Evolutionary conservation across 2,113 vertebrate species (phyloP).

Genomic region (Nyctereutes procyonoides): DNA sequence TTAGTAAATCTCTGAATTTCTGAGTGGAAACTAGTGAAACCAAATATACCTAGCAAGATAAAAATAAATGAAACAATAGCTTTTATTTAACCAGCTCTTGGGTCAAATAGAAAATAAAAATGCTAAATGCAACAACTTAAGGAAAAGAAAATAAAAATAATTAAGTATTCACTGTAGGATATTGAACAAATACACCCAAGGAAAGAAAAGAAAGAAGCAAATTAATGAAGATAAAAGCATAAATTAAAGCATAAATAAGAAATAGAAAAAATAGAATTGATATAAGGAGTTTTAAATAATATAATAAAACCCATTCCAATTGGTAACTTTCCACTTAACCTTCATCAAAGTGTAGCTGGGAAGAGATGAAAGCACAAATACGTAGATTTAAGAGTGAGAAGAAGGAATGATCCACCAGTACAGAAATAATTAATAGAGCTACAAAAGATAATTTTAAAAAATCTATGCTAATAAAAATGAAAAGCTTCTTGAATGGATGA

Average conservation of each 20-base stretch:
- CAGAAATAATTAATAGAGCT: not conserved
- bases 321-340: not conserved
- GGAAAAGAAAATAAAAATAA: not conserved
- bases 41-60: not conserved
- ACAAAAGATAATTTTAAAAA: not conserved
- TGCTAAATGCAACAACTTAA: not conserved
- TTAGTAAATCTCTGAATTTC: not conserved
- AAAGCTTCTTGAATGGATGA: not conserved
- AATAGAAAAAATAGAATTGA: not conserved
- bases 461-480: not conserved
- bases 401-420: not conserved
- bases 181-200: not conserved
- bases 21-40: not conserved
- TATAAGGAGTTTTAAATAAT: not conserved
- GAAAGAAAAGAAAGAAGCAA: not conserved
- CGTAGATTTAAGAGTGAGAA: not conserved
- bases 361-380: not conserved
- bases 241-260: not conserved
- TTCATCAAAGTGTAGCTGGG: not conserved
- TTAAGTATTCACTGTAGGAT: not conserved
- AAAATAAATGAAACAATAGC: not conserved
- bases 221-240: conserved; percentile 3
- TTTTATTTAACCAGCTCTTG: not conserved
- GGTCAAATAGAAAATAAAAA: conserved; percentile 16
- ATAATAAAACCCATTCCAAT: not conserved